Evolutionary conservation across 2,888 invertebrate species (phyloP).

Genomic region (Drosophila demipolita): DNA sequence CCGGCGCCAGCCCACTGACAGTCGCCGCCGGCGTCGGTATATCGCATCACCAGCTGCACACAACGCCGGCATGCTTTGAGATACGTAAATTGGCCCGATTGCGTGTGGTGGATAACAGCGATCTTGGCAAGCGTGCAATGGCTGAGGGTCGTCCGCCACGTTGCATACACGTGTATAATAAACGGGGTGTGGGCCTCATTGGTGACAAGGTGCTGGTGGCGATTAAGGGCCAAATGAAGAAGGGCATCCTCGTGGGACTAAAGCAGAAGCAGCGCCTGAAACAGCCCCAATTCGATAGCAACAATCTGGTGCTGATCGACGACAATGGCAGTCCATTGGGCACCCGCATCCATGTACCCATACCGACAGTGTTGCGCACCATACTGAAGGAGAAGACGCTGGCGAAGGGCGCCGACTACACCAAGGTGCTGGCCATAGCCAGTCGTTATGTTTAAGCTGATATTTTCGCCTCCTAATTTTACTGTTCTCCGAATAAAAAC

Average conservation of each 20-base stretch:
- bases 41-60: slow-evolving; percentile 86
- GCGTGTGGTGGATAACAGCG: slow-evolving; percentile 98
- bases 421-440: slow-evolving; percentile 95
- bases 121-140: slow-evolving; percentile 97
- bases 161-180: slow-evolving; percentile 97
- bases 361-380: slow-evolving; percentile 95
- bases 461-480: neutral
- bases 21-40: slow-evolving; percentile 6
- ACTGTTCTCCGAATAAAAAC: slow-evolving; percentile 31
- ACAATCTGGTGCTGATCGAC: slow-evolving; percentile 98
- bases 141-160: slow-evolving; percentile 96
- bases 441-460: slow-evolving; percentile 86
- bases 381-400: slow-evolving; percentile 92
- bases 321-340: slow-evolving; percentile 97
- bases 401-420: slow-evolving; percentile 94
- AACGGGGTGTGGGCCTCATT: slow-evolving; percentile 87
- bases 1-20: slow-evolving; percentile 7
- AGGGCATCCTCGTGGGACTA: slow-evolving; percentile 95
- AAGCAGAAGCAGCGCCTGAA: slow-evolving; percentile 92
- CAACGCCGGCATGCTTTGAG: slow-evolving; percentile 87
- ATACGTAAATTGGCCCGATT: slow-evolving; percentile 91
- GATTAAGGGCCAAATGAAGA: slow-evolving; percentile 97
- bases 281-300: slow-evolving; percentile 96
- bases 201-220: slow-evolving; percentile 97
- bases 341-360: slow-evolving; percentile 97